Base-by-base conservation (phyloP, 2,797 vertebrate genomes). In the Urocyon cinereoargenteus region DNA sequence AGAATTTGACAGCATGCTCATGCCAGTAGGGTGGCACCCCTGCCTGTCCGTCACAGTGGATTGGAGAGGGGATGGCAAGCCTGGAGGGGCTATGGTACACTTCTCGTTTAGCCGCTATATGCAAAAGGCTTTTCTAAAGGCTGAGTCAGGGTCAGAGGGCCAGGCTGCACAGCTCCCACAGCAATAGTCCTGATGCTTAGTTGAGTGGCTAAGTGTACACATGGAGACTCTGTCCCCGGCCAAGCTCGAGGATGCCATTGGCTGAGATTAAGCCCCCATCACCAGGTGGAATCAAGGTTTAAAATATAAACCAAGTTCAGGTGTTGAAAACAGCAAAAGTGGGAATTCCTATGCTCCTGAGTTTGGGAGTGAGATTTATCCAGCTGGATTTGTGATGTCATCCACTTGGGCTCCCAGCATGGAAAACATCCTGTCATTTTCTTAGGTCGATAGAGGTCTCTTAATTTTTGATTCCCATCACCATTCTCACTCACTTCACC, bases 191-290 rank as follows among this genome's bases (percentile, higher is more conserved):
- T 19, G 7, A 4, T 14, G 14, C 49, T 78, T 1, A 9, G 6
- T 55, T 34, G 68, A 68, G 59, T 24, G 31, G 75, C 57, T 14
- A 68, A 36, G 40, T 36, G 31, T 12, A 12, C 28, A 49, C 22
- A 2, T 57, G 57, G 28, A 1, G 0, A 5, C 36, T 14, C 1
- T 61, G 45, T 28, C 66, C 61, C 34, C 0, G 0, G 6, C 57
- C 1, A 0, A 78, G 9, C 55, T 24, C 5, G 64, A 57, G 22
- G 51, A 18, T 59, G 31, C 45, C n/a, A 0, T 3, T 51, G 34
- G 22, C 51, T 19, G 6, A 79, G 57, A 8, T 1, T 2, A 61
- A 26, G 26, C 7, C 28, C 53, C 72, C 14, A 9, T 34, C 55
- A 6, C 73, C 66, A 34, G 81, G 24, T 6, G 8, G 79, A 82